Conservation (phyloP, 2,113 vertebrate species). For the Phycodurus eques region DNA sequence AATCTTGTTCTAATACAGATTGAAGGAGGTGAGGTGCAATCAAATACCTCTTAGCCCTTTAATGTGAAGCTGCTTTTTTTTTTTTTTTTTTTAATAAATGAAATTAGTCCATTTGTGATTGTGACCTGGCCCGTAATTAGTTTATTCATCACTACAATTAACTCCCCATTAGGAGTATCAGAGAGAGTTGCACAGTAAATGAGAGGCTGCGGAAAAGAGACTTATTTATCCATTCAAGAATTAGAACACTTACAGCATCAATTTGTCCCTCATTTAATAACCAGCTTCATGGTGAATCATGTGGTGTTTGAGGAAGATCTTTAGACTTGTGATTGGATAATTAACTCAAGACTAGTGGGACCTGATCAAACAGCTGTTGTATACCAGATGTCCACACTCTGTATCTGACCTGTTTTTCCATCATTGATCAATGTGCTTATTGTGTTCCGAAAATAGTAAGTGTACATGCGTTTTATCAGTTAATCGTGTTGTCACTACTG, state of each 20-base stretch:
- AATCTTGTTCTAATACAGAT: conserved; percentile 79
- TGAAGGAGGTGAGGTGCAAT: conserved; percentile 77
- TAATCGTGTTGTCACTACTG: background rate
- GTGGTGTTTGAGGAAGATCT: conserved; percentile 52
- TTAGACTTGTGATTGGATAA: conserved; percentile 55
- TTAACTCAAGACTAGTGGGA: conserved; percentile 45
- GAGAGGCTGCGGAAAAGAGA: conserved; percentile 33
- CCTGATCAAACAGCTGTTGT: conserved; percentile 41
- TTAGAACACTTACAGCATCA: conserved; percentile 64
- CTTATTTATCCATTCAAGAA: conserved; percentile 65
- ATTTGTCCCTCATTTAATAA: conserved; percentile 75
- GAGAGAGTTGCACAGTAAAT: conserved; percentile 33
- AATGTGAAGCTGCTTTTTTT: conserved; percentile 70
- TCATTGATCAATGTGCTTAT: background rate
- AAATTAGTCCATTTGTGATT: conserved; percentile 80
- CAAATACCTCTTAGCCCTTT: conserved; percentile 77
- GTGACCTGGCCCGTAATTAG: conserved; percentile 77
- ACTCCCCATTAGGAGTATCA: conserved; percentile 67
- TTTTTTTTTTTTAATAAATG: conserved; percentile 51
- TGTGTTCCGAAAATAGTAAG: background rate
- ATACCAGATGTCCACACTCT: conserved; percentile 4
- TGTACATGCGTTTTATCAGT: background rate
- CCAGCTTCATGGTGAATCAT: conserved; percentile 60
- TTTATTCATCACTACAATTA: conserved; percentile 77
- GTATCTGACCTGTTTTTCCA: background rate